Conservation (phyloP, 2,797 vertebrate genomes). For the Periparus ater region DNA sequence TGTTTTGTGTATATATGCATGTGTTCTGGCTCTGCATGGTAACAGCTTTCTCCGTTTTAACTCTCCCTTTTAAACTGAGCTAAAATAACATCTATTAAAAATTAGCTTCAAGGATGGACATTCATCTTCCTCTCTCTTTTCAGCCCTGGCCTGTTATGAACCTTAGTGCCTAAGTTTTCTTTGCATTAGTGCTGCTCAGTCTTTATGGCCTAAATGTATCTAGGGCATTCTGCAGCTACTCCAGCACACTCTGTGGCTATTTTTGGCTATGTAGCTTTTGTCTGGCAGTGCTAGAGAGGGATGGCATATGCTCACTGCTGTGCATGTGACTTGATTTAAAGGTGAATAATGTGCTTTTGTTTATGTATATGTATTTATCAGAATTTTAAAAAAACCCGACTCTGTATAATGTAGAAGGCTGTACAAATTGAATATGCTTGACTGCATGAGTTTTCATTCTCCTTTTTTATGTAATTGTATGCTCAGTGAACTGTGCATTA, state of each 20-base stretch:
- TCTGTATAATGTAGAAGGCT: neutral
- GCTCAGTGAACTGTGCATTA: constrained; percentile 4
- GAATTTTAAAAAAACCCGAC: neutral
- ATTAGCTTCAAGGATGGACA: neutral
- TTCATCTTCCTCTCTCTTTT: neutral
- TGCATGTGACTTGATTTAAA: constrained; percentile 47
- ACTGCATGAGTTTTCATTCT: neutral
- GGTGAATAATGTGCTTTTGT: neutral
- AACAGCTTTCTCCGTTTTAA: neutral
- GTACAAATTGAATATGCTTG: neutral
- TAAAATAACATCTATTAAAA: neutral
- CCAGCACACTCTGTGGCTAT: constrained; percentile 55
- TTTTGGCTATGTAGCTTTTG: constrained; percentile 67
- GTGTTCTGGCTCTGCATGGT: neutral
- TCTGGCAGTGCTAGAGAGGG: constrained; percentile 47
- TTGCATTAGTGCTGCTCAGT: neutral
- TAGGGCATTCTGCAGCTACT: constrained; percentile 66
- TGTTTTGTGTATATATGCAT: rapidly evolving
- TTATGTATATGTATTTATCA: neutral
- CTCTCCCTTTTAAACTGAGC: neutral
- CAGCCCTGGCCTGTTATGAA: neutral
- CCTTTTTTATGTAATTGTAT: neutral
- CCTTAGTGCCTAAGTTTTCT: neutral
- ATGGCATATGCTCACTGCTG: constrained; percentile 58
- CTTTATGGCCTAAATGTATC: constrained; percentile 46